Percentiles rank a stretch among this genome's conserved stretches.
These are phyloP conservation scores for Dendrolimus pini DNA, from an alignment of 2,888 invertebrate species.

Conservation along the genomic window DNA sequence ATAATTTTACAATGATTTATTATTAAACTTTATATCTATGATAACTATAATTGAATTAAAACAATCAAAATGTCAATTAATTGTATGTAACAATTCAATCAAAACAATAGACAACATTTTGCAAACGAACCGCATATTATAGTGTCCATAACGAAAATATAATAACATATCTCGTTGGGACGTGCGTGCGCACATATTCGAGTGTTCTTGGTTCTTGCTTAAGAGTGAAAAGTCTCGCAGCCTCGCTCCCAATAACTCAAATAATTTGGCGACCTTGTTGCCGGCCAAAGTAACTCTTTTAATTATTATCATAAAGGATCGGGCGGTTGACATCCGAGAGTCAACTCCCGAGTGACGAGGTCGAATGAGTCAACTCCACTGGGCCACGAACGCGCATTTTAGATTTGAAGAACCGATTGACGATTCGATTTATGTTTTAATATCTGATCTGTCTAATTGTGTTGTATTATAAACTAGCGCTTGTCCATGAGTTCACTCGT, in stretches of 20 bases:
- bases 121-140: conserved; percentile 26
- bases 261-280: conserved; percentile 60
- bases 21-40: background rate
- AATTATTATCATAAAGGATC: conserved; percentile 60
- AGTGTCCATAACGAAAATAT: conserved; percentile 60
- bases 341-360: conserved; percentile 31
- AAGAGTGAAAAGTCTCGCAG: conserved; percentile 49
- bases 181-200: conserved; percentile 26
- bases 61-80: background rate
- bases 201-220: conserved; percentile 28
- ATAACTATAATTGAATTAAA: background rate
- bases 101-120: conserved; percentile 13
- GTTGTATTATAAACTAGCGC: no score
- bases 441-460: no score
- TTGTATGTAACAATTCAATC: conserved; percentile 5
- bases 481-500: background rate
- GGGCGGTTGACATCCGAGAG: conserved; percentile 53
- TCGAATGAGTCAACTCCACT: conserved; percentile 9
- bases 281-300: conserved; percentile 54
- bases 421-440: background rate
- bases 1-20: background rate
- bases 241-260: conserved; percentile 67
- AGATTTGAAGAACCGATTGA: background rate
- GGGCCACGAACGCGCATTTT: conserved; percentile 1
- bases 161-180: conserved; percentile 52